Evolutionary conservation across 2,113 vertebrate species (phyloP), one percentile per base, ranked within the genome.

Genomic region (Ondatra zibethicus): DNA sequence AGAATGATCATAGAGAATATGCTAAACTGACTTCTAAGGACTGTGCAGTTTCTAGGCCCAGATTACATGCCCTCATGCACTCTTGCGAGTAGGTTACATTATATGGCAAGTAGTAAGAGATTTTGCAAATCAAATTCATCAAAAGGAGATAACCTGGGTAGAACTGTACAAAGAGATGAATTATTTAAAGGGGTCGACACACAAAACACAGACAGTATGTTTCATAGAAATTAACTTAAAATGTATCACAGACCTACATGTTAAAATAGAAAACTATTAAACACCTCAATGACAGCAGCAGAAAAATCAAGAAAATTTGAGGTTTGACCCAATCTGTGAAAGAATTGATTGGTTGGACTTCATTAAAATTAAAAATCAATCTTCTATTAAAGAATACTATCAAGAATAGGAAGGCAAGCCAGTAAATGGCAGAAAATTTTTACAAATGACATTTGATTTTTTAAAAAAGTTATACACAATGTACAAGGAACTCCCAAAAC

Each of bases 71-170:
- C 33, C 29, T n/a, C 33, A 70, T 91, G 16, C 25, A 80, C 5
- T 61, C 42, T 72, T 6, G 47, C 11, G 10, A 70, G 73, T 73
- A 95, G 21, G 16, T 84, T 92, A 85, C 31, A 39, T 89, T 65
- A 70, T 50, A 76, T 80, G 27, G 50, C 33, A 94, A 88, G 14
- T 47, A 8, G 33, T 42, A 87, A 90, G 39, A 33, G 7, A 63
- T 87, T 92, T 55, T 95, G 4, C 17, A 92, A 36, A 80, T 55
- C 70, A 87, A 96, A 58, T 89, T 92, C 70, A 84, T 90, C 42
- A 88, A 88, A 87, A 68, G 7, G 11, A 93, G 27, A 55, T 45
- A 33, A 66, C 85, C 72, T 93, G 25, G 9, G 31, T 52, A 68
- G 25, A 61, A 39, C n/a, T 77, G 7, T 25, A 27, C 70, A 95